Base-by-base conservation (phyloP, 2,888 invertebrate genomes). In the Agonum fuliginosum region DNA sequence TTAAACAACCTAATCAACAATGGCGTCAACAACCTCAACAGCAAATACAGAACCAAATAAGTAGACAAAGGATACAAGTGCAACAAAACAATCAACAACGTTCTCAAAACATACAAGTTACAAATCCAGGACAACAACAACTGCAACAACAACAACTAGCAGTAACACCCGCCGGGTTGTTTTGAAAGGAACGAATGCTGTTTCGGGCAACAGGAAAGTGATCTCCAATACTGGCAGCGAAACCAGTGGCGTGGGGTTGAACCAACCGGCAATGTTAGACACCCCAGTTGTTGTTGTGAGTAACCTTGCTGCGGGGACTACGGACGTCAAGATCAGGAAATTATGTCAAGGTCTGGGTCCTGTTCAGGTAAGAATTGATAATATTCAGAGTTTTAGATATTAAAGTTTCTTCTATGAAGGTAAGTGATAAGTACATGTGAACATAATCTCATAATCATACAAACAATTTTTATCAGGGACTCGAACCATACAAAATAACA, bases 291-390 rank as follows among this genome's bases (percentile, higher is more conserved):
- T 89, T 17, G 85, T 85, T 74, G 84, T 89, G 72, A 88, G 87
- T 80, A 89, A 89, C 83, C 83, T 89, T 79, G 87, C 89, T 30
- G 87, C 88, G 12, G 87, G 87, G 79, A 89, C 88, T 6, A 85
- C 87, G 8, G 88, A 88, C 81, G 82, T 85, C 37, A 88, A 88
- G 82, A 85, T 89, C 80, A 85, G 87, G 76, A 85, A 87, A 80
- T 86, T 89, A 86, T 88, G 88, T 81, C 86, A 87, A 81, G 87
- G 87, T 79, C 87, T 89, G 80, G 89, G 89, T 79, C 86, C 85
- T 30, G 84, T 89, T 74, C 87, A 89, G 88, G 89, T 89, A 84
- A 85, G 84, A 75, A 41, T 79, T 77, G 76, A 65, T 78, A 51
- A 78, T 41, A 41, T 22, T 43, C 71, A 48, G 17, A 62, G 4